phyloP scores from a whole-genome alignment of 2,888 invertebrate species.

The Xestia sexstrigata region DNA sequence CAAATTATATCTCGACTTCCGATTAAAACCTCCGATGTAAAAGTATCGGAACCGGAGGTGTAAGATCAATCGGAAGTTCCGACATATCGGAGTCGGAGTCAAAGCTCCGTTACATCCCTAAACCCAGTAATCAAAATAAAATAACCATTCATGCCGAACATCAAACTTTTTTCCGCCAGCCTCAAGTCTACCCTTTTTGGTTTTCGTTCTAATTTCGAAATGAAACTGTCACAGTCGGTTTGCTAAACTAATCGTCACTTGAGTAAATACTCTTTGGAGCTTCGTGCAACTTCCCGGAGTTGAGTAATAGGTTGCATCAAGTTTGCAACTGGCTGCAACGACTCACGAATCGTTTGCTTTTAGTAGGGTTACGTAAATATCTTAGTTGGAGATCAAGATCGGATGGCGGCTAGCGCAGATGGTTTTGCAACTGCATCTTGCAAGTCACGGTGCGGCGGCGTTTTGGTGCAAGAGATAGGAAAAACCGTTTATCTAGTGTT shows the following conservation, averaged over 20 bases:
- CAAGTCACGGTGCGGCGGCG: conserved; percentile 44
- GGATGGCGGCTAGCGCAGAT: conserved; percentile 22
- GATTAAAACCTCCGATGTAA: no score
- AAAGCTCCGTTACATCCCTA: no score
- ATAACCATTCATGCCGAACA: conserved; percentile 9
- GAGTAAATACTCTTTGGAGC: conserved; percentile 51
- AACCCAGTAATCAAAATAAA: conserved; percentile 6
- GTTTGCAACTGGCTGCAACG: conserved; percentile 42
- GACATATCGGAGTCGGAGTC: no score
- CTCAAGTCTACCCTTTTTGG: conserved; percentile 12
- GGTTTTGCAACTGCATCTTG: conserved; percentile 55
- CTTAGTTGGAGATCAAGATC: conserved; percentile 64
- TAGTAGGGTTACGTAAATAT: conserved; percentile 45
- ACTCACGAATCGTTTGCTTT: conserved; percentile 41
- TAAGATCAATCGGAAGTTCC: no score
- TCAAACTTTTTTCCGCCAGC: conserved; percentile 28
- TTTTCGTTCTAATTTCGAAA: conserved; percentile 41
- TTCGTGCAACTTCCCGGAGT: conserved; percentile 41
- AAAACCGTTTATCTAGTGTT: conserved; percentile 2
- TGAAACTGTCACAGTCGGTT: conserved; percentile 42
- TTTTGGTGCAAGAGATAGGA: conserved; percentile 31
- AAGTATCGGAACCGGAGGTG: no score
- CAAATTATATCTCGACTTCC: no score
- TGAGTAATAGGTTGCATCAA: conserved; percentile 64
- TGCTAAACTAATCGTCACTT: conserved; percentile 39